phyloP scores from a whole-genome alignment of 2,888 invertebrate genomes.

The Podotricha telesiphe region DNA sequence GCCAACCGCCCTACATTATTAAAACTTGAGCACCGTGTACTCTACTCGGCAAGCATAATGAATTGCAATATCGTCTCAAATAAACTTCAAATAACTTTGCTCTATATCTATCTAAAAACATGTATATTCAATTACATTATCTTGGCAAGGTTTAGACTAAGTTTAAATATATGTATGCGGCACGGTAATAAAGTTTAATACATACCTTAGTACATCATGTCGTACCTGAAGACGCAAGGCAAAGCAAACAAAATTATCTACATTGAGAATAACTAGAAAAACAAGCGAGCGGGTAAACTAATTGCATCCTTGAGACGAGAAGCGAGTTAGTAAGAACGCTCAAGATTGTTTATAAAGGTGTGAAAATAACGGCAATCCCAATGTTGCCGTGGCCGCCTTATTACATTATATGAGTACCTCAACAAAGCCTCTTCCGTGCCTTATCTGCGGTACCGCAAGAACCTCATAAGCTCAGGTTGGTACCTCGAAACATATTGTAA shows the following conservation, averaged over 20 bases:
- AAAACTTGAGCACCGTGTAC: conserved; percentile 73
- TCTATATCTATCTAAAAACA: conserved; percentile 43
- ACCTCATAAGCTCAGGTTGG: conserved; percentile 77
- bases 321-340: conserved; percentile 49
- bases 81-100: conserved; percentile 66
- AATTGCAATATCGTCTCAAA: conserved; percentile 66
- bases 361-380: conserved; percentile 62
- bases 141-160: background rate
- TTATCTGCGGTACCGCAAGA: conserved; percentile 76
- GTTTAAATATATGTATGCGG: conserved; percentile 1
- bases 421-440: conserved; percentile 76
- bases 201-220: conserved; percentile 3
- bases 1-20: conserved; percentile 81
- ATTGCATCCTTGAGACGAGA: conserved; percentile 64
- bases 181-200: conserved; percentile 6
- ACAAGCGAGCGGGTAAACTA: conserved; percentile 52
- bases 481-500: conserved; percentile 79
- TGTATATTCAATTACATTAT: conserved; percentile 6
- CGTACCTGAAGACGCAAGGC: conserved; percentile 13
- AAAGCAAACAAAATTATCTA: conserved; percentile 28
- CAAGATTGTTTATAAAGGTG: conserved; percentile 57
- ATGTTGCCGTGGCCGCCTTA: conserved; percentile 69
- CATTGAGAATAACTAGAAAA: conserved; percentile 29
- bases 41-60: conserved; percentile 69
- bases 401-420: conserved; percentile 72